A percentile compares a stretch with the other conserved stretches of the same genome.
These are phyloP conservation scores for Crotalus helleri DNA, from an alignment of 2,113 vertebrate genomes.

Conservation along the genomic window DNA sequence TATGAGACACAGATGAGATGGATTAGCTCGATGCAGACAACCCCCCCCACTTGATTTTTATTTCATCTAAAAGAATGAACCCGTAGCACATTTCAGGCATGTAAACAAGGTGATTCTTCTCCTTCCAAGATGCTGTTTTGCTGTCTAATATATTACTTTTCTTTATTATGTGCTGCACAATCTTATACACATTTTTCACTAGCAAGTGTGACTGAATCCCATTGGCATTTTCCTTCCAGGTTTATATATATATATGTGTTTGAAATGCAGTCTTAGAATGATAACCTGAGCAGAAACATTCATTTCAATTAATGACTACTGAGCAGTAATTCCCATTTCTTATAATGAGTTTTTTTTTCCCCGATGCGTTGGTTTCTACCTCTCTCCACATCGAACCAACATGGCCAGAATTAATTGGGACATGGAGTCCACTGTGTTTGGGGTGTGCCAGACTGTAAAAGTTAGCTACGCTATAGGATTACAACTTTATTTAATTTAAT, in stretches of 20 bases:
- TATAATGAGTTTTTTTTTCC: background rate
- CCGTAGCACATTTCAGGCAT: background rate
- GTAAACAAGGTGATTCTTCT: background rate
- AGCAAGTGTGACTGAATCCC: background rate
- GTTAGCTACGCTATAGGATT: background rate
- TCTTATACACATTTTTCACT: background rate
- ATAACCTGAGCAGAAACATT: background rate
- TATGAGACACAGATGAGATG: background rate
- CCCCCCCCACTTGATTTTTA: background rate
- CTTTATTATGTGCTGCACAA: background rate
- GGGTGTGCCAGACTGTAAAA: background rate
- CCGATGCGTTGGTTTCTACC: background rate
- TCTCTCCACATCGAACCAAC: background rate
- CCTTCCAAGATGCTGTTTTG: background rate
- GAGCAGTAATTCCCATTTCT: background rate
- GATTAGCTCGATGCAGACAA: background rate
- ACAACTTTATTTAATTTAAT: background rate
- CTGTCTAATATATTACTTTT: background rate
- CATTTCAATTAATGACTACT: background rate
- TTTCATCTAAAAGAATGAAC: background rate
- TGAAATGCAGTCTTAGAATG: background rate
- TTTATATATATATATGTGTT: background rate
- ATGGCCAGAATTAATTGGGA: background rate
- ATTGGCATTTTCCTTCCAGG: background rate
- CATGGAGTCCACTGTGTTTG: background rate